Evolutionary conservation across 2,888 invertebrate genomes (phyloP), one percentile per base, ranked within the genome.

Genomic region (Mythimna loreyi): DNA sequence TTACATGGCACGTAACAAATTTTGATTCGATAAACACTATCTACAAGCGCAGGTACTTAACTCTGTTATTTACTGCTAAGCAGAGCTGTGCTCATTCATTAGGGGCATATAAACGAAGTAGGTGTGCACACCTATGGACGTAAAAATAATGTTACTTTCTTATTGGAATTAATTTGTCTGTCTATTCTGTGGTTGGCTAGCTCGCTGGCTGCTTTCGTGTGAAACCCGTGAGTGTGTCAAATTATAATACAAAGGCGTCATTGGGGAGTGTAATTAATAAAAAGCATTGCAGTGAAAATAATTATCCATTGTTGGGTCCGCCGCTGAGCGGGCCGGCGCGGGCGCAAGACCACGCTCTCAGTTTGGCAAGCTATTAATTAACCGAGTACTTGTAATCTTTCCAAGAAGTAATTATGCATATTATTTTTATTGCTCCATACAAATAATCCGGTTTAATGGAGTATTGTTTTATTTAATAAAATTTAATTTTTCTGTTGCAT

Each of bases 221-320:
- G 93, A 93, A 92, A 78, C 60, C 82, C 90, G 89, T 83, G 91
- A 92, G 92, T 92, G 93, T 91, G 91, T 92, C 88, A 91, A 93
- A 93, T 94, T 93, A 93, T 91, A 94, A 94, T 93, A 94, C 93
- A 94, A 94, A 93, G 92, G 86, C 90, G 85, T 87, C 85, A 85
- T 89, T 84, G 85, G 81, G 85, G 84, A 87, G 86, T 86, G 89
- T 91, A 92, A 93, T 92, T 93, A 93, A 92, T 93, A 93, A 92
- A 92, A 92, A 92, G 88, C 88, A 89, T 91, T 88, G 87, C 86
- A 86, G 64, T 86, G 84, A 87, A 90, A 92, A 92, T 94, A 94
- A 93, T 92, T 92, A 91, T 87, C 92, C 87, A 93, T 94, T 94
- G 94, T 94, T 90, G 82, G 78, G 73, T 55, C 63, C 71, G 75